These are phyloP conservation scores for Calephelis nemesis DNA, from an alignment of 1,140 invertebrate species.

Conservation along the genomic window DNA sequence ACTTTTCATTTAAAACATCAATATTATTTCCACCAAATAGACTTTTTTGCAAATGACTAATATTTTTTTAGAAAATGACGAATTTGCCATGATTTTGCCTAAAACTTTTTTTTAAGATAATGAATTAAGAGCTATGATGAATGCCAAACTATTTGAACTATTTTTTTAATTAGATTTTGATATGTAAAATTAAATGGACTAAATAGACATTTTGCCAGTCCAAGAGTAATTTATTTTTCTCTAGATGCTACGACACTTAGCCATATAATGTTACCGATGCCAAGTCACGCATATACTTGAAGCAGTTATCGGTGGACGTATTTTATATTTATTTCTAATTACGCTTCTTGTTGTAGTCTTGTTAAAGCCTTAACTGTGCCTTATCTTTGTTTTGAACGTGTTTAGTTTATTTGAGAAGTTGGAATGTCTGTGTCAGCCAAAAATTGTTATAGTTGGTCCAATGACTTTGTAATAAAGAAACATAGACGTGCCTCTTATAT, in stretches of 20 bases:
- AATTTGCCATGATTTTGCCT: no score
- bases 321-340: slow-evolving; percentile 67
- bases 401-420: slow-evolving; percentile 15
- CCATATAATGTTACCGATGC: slow-evolving; percentile 55
- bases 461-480: slow-evolving; percentile 4
- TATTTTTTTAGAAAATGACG: no score
- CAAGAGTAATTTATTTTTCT: not conserved
- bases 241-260: slow-evolving; percentile 37
- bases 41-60: no score
- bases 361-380: slow-evolving; percentile 55
- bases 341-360: slow-evolving; percentile 60
- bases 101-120: no score
- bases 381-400: slow-evolving; percentile 33
- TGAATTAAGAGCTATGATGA: no score
- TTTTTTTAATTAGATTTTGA: no score
- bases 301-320: slow-evolving; percentile 50
- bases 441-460: not conserved
- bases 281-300: slow-evolving; percentile 35
- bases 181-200: no score
- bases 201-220: not conserved
- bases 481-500: not conserved
- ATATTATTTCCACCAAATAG: no score
- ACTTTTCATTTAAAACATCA: no score
- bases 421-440: slow-evolving; percentile 13
- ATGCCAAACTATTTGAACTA: no score